Evolutionary conservation across 2,797 vertebrate genomes (phyloP).

Genomic region (Malacoraja senta): DNA sequence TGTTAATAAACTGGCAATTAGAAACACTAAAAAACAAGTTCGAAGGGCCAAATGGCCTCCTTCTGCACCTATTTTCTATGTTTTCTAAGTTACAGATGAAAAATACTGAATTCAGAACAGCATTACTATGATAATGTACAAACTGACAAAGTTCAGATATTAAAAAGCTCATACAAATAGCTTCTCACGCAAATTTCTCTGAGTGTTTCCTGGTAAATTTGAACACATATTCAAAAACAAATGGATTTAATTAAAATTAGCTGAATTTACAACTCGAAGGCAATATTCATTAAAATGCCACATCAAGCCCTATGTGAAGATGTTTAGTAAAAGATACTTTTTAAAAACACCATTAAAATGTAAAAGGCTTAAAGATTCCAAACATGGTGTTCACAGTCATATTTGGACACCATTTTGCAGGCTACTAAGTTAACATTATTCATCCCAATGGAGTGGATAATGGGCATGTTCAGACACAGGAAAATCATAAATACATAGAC

Average conservation of each 20-base stretch:
- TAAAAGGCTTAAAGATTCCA: background rate
- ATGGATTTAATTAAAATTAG: background rate
- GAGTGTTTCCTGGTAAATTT: background rate
- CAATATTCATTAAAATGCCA: background rate
- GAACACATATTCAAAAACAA: slow-evolving; percentile 7
- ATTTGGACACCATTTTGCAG: background rate
- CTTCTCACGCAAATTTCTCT: background rate
- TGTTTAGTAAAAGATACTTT: too few species aligned
- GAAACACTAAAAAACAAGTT: background rate
- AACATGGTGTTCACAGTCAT: background rate
- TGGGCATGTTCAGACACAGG: too few species aligned
- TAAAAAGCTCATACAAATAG: background rate
- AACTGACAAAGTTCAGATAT: background rate
- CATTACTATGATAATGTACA: background rate
- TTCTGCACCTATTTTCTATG: too few species aligned
- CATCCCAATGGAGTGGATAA: background rate
- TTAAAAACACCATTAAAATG: background rate
- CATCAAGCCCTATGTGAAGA: background rate
- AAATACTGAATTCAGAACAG: background rate
- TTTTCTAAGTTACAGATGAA: background rate
- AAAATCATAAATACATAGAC: too few species aligned
- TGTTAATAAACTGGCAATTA: background rate
- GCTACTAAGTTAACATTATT: background rate
- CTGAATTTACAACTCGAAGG: background rate
- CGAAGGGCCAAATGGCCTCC: too few species aligned